Base-by-base conservation (phyloP, 1,140 invertebrate genomes). In the Pseudomyrmex cubaensis region DNA sequence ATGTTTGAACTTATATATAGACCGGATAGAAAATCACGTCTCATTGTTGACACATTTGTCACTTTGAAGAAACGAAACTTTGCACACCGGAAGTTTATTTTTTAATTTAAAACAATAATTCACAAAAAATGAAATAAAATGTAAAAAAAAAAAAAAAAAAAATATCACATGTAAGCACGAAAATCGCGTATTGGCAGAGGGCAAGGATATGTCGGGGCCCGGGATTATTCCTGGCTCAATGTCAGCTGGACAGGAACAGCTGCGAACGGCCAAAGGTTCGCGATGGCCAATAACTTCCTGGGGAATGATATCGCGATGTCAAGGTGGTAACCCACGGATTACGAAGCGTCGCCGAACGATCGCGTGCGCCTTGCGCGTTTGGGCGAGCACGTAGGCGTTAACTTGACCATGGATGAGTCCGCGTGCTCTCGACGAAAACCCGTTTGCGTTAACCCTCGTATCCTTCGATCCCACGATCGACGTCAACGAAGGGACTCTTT, bases 281-380 rank as follows among this genome's bases (percentile, higher is more conserved):
- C 64, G 72, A 87, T 83, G 86, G 85, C 17, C 87, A 84, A 90
- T 90, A 89, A 91, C 85, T 90, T 88, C 63, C 77, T 82, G 78
- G 50, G 66, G 77, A 91, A 90, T 84, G 90, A 90, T 87, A 86
- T 66, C 87, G 66, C 44, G 77, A 61, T 70, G 69, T 73, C 63
- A 59, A 76, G 61, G 64, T 52, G 84, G 48, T 85, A 85, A 83
- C 77, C 88, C 82, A 82, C 69, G 83, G 85, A 89, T 90, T 85
- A 87, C 77, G 62, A 76, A 56, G 77, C 74, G 63, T 77, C 66
- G 83, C 54, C 63, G 63, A 73, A 86, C 46, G 84, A 89, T 85
- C 63, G 84, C 84, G 64, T 70, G 74, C 74, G 54, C 82, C 59
- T 22, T 59, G 61, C 75, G 74, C 80, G 67, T 74, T 87, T 73